phyloP scores from a whole-genome alignment of 2,888 invertebrate genomes.

The Dryadula phaetusa region DNA sequence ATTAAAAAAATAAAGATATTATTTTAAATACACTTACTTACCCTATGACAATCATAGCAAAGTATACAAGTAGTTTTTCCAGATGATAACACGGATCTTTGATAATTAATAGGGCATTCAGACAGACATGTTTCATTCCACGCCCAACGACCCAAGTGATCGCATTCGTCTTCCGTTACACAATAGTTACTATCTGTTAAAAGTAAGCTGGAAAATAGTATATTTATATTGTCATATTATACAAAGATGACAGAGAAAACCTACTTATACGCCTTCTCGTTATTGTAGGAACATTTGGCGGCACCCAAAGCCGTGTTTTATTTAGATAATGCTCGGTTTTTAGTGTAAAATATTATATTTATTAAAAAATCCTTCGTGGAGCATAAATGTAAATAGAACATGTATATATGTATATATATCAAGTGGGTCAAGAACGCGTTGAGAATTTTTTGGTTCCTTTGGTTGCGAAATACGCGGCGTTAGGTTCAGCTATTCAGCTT shows the following conservation, averaged over 20 bases:
- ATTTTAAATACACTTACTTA: conserved; percentile 26
- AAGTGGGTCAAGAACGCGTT: no score
- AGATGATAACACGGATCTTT: conserved; percentile 40
- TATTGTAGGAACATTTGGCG: no score
- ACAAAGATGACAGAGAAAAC: no score
- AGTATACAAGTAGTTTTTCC: conserved; percentile 52
- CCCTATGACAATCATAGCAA: conserved; percentile 57
- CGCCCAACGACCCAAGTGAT: conserved; percentile 77
- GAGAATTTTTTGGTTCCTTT: not conserved
- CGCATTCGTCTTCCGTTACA: conserved; percentile 88
- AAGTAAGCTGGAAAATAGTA: conserved; percentile 68
- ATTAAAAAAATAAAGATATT: no score
- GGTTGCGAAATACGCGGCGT: not conserved
- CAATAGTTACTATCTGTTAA: conserved; percentile 86
- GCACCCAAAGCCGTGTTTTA: no score
- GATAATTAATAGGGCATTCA: conserved; percentile 64
- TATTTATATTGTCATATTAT: not conserved
- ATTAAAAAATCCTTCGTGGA: no score
- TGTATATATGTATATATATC: no score
- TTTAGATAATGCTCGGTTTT: no score
- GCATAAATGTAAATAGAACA: no score
- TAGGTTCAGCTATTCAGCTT: no score
- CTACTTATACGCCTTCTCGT: no score
- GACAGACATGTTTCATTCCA: conserved; percentile 86
- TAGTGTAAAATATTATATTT: no score